Percentiles rank a stretch among this genome's conserved stretches.
Evolutionary conservation across 2,797 vertebrate genomes (phyloP).

Genomic region (Megalops cyprinoides): DNA sequence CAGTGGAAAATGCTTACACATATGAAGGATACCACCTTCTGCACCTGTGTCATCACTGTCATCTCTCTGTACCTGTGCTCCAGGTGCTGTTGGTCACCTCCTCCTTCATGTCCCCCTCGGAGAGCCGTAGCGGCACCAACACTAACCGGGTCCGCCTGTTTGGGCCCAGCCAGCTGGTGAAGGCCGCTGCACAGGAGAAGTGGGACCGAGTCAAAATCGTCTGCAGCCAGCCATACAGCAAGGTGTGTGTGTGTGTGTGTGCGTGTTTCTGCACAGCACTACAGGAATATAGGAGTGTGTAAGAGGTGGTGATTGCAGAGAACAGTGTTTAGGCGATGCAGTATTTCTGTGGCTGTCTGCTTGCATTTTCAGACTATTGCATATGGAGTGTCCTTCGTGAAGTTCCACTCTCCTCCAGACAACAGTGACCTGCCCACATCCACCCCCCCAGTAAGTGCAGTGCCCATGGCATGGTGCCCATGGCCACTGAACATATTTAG

Average conservation of each 20-base stretch:
- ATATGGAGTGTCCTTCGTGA: conserved; percentile 85
- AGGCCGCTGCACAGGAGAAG: conserved; percentile 80
- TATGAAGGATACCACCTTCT: too few species aligned
- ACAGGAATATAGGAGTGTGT: too few species aligned
- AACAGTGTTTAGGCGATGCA: neutral
- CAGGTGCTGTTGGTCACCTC: conserved; percentile 88
- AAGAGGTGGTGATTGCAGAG: too few species aligned
- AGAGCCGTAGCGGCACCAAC: conserved; percentile 83
- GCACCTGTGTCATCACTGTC: too few species aligned
- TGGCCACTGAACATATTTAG: neutral
- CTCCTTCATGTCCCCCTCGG: conserved; percentile 91
- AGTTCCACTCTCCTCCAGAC: conserved; percentile 85
- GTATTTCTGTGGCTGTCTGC: neutral
- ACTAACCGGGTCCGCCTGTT: conserved; percentile 84
- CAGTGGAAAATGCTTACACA: too few species aligned
- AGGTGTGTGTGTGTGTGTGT: conserved; percentile 64
- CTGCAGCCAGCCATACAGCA: conserved; percentile 88
- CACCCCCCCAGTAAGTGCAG: conserved; percentile 76
- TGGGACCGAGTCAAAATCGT: conserved; percentile 90
- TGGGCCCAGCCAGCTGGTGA: conserved; percentile 80
- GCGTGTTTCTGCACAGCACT: neutral
- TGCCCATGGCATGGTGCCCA: neutral
- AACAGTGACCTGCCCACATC: conserved; percentile 67
- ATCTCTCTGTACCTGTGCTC: neutral
- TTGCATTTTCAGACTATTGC: conserved; percentile 72